Evolutionary conservation across 2,113 vertebrate genomes (phyloP).

Genomic region (Lepisosteus osseus): DNA sequence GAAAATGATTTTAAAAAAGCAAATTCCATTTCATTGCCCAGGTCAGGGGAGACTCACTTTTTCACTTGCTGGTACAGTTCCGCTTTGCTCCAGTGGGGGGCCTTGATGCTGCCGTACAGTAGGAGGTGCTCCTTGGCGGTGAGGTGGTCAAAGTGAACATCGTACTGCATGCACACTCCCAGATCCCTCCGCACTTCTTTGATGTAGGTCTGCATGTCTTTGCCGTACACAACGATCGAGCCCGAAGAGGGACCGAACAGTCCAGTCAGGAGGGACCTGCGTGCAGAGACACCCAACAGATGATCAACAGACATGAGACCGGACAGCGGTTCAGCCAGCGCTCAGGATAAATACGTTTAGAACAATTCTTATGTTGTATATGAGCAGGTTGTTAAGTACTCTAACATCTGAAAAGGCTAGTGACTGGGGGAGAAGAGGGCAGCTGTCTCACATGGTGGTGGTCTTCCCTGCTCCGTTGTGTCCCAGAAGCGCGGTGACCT

Average conservation of each 20-base stretch:
- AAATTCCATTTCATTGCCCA: too few species aligned
- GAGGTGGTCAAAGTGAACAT: constrained; percentile 89
- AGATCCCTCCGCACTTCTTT: constrained; percentile 76
- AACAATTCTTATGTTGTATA: too few species aligned
- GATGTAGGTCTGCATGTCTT: constrained; percentile 77
- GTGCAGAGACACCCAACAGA: background rate
- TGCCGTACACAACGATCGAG: constrained; percentile 83
- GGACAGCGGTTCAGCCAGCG: background rate
- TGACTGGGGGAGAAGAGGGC: background rate
- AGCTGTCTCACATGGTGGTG: constrained; percentile 81
- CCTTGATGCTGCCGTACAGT: constrained; percentile 89
- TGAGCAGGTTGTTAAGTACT: background rate
- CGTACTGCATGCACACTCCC: constrained; percentile 95
- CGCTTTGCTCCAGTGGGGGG: constrained; percentile 77
- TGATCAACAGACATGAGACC: background rate
- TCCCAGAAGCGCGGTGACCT: constrained; percentile 88
- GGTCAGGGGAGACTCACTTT: constrained; percentile 60
- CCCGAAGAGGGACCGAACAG: constrained; percentile 81
- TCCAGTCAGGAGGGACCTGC: constrained; percentile 89
- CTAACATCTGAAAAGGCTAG: background rate
- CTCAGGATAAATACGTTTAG: too few species aligned
- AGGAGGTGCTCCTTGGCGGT: constrained; percentile 89
- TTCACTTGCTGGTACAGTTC: constrained; percentile 81
- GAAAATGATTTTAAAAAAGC: too few species aligned
- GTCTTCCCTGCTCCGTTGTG: constrained; percentile 97